Evolutionary conservation across 2,888 invertebrate genomes (phyloP), one percentile per base, ranked within the genome.

Genomic region (Bugula neritina): DNA sequence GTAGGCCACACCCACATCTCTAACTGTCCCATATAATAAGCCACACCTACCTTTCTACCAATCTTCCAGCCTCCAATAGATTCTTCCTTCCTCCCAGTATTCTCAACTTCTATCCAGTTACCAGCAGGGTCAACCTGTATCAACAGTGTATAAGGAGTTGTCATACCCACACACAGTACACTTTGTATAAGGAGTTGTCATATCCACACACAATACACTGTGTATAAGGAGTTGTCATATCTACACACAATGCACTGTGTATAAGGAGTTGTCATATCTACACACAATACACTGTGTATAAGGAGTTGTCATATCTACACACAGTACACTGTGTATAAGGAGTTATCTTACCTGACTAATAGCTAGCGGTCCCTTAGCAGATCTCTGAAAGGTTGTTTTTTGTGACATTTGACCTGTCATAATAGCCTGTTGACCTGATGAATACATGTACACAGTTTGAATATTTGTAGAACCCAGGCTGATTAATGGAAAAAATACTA

Each of bases 361-460:
- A 72, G 84, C 81, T 35, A 86, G 81, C 35, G 85, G 84, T 54
- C 86, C 86, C 76, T 86, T 86, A 72, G 86, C 86, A 43, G 84
- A 84, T 72, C 86, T 80, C 78, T 86, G 86, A 83, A 86, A 87
- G 13, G 87, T 87, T 0, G 87, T 87, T 78, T 86, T 86, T 69
- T 86, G 86, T 10, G 85, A 84, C 73, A 86, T 85, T 76, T 87
- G 86, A 1, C 86, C 84, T 71, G 83, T 78, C 78, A 82, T 82
- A 78, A 83, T 82, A 25, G 70, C 70, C n/a, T 63, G 63, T 31
- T 63, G 63, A 63, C 63, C 63, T 63, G 31, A 29, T 13, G 31
- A 57, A 57, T 21, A 57, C 27, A 27, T 57, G 57, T 21, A 27
- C 23, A 27, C 57, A 57, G n/a, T 27, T 3, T n/a, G 3, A 57